Percentiles rank a stretch among this genome's conserved stretches.
phyloP scores from a whole-genome alignment of 2,888 invertebrate genomes.

The Cheilosia urbana region DNA sequence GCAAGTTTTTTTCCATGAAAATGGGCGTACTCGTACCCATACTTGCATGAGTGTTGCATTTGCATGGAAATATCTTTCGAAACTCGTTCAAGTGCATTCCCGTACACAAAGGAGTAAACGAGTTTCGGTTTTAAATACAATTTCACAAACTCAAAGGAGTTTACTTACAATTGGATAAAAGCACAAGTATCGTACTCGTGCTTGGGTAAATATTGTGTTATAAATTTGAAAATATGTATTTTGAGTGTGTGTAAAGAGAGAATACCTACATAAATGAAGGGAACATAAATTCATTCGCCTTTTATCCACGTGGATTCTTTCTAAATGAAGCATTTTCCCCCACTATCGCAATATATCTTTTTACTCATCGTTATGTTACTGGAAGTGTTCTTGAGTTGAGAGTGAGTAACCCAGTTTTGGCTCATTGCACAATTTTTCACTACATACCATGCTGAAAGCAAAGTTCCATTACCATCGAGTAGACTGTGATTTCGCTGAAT shows the following conservation, averaged over 20 bases:
- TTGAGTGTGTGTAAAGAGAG: too few species aligned
- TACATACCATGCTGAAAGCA: too few species aligned
- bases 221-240: not conserved
- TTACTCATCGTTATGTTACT: too few species aligned
- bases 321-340: not conserved
- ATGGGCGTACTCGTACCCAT: not conserved
- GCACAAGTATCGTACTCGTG: not conserved
- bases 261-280: not conserved
- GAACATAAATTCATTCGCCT: not conserved
- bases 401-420: not conserved
- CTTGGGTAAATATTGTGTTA: not conserved
- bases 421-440: not conserved
- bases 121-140: not conserved
- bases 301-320: not conserved
- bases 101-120: not conserved
- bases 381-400: not conserved
- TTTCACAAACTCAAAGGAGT: not conserved
- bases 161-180: not conserved
- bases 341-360: not conserved
- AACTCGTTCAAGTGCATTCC: not conserved
- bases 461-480: not conserved
- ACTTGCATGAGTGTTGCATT: not conserved
- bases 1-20: too few species aligned
- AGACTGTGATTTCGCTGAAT: not conserved
- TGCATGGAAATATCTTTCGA: not conserved